These are phyloP conservation scores for Eciton burchellii DNA, from an alignment of 1,140 invertebrate species.

Conservation along the genomic window DNA sequence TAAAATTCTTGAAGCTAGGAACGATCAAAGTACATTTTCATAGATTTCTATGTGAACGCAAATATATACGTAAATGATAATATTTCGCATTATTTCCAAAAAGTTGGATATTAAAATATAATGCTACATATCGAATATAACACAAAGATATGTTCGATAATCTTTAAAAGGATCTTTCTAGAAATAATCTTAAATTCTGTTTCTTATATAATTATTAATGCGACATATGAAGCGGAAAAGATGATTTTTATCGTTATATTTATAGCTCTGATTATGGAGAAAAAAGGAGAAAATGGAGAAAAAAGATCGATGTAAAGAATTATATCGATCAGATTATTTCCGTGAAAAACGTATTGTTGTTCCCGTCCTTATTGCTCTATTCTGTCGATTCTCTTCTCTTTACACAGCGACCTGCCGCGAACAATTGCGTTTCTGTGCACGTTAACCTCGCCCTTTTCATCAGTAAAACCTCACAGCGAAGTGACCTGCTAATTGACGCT, in stretches of 20 bases:
- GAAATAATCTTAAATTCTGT: no score
- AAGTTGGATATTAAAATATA: neutral
- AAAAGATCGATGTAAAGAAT: neutral
- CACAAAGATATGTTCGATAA: neutral
- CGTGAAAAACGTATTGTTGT: constrained; percentile 23
- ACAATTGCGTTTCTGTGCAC: constrained; percentile 48
- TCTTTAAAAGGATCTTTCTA: neutral
- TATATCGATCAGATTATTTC: constrained; percentile 32
- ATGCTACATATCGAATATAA: neutral
- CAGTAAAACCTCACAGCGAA: constrained; percentile 3
- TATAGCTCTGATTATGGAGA: neutral
- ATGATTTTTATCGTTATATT: neutral
- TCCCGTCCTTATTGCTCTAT: neutral
- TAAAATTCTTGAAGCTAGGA: no score
- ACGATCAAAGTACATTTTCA: no score
- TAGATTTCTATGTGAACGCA: no score
- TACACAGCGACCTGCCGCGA: constrained; percentile 1
- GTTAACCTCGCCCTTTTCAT: constrained; percentile 59
- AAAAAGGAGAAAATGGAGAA: neutral
- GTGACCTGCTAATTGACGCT: constrained; percentile 56
- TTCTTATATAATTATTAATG: no score
- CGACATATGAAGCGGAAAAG: neutral
- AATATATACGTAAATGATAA: neutral
- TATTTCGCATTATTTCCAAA: neutral
- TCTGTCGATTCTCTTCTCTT: constrained; percentile 4